These are phyloP conservation scores for Synaphobranchus kaupii DNA, from an alignment of 2,797 vertebrate genomes.

Conservation along the genomic window DNA sequence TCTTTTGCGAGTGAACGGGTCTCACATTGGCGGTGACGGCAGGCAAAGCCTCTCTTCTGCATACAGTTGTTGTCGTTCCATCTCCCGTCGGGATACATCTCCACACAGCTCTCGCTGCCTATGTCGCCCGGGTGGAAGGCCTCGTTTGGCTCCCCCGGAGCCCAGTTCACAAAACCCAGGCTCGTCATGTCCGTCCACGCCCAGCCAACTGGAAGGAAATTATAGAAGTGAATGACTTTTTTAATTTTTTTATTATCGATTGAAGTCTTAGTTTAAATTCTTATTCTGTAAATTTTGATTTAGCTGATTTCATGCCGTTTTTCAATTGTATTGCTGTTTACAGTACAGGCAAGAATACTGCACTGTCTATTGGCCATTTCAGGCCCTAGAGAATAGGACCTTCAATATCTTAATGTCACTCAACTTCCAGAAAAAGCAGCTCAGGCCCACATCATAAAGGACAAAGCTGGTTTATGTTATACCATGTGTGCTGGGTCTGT, in stretches of 20 bases:
- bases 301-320: not conserved
- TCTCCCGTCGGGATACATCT: conserved; percentile 72
- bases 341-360: not conserved
- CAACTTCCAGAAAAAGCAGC: not conserved
- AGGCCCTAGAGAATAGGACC: not conserved
- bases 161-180: conserved; percentile 75
- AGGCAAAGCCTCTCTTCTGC: conserved; percentile 72
- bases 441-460: not conserved
- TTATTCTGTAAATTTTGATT: no score
- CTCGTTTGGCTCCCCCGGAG: conserved; percentile 66
- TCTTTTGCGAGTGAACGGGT: not conserved
- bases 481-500: not conserved
- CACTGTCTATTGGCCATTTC: not conserved
- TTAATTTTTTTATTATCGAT: no score
- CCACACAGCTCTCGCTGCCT: conserved; percentile 72
- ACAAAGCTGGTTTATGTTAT: not conserved
- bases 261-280: not conserved
- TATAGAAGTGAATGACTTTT: not conserved
- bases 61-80: conserved; percentile 80
- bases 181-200: conserved; percentile 68
- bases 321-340: not conserved
- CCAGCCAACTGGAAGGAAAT: conserved; percentile 69
- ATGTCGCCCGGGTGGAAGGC: conserved; percentile 62
- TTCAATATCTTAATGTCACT: not conserved
- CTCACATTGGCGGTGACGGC: conserved; percentile 72